Conservation (phyloP, 2,797 vertebrate genomes). For the Adrianichthys oophorus region DNA sequence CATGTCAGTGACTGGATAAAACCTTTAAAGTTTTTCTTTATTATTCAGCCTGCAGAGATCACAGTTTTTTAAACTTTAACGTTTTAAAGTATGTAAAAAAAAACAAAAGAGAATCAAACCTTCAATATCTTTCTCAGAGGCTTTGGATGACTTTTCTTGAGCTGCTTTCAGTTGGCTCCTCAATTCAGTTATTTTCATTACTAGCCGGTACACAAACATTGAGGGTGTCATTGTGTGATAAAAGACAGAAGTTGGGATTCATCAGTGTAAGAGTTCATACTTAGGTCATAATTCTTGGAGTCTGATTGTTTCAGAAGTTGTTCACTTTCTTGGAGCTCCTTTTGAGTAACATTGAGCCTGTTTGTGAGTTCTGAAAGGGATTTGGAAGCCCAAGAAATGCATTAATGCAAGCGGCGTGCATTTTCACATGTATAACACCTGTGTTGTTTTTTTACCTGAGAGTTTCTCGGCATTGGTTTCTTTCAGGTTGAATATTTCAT, state of each 20-base stretch:
- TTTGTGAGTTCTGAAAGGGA: conserved; percentile 32
- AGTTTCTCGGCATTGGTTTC: background rate
- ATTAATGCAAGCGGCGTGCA: background rate
- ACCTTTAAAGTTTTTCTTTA: background rate
- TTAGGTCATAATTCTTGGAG: conserved; percentile 7
- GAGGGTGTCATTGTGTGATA: conserved; percentile 6
- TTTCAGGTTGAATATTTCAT: conserved; percentile 16
- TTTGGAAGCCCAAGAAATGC: background rate
- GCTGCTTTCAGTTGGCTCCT: conserved; percentile 22
- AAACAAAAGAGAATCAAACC: conserved; percentile 29
- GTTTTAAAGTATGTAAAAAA: no score
- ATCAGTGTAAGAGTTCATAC: conserved; percentile 8
- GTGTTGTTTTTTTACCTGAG: conserved; percentile 20
- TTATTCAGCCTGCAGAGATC: background rate
- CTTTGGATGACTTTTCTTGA: background rate
- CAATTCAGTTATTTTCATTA: conserved; percentile 40
- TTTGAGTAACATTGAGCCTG: conserved; percentile 17
- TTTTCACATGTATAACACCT: accelerated
- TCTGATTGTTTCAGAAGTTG: conserved; percentile 10
- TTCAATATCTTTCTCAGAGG: accelerated
- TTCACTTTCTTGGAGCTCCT: conserved; percentile 39
- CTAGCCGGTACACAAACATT: conserved; percentile 30
- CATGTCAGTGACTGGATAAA: background rate
- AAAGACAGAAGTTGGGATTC: background rate
- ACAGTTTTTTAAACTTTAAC: background rate